Evolutionary conservation across 64 coral and sea anemone species (phyloP), one percentile per base, ranked within the genome.

Genomic region (Astreopora myriophthalma): DNA sequence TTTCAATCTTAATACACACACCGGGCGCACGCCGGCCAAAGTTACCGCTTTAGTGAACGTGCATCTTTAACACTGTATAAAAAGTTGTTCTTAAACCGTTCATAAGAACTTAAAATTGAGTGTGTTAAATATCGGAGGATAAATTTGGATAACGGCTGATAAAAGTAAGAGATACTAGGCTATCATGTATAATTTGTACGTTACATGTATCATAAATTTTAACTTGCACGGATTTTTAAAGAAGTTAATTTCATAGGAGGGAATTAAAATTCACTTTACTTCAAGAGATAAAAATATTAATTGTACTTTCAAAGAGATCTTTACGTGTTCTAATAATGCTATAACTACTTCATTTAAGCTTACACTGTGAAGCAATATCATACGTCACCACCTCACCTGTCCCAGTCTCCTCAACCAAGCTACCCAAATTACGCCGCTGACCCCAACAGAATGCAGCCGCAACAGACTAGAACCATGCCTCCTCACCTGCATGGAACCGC

Each of bases 391-490:
- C 75, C 86, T 64, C 79, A 83, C 78, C 73, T 57, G 79, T 34
- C 75, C 92, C 92, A 93, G 92, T 93, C 85, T 79, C 69, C 92
- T 69, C 74, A 88, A 48, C 48, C 75, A 10, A 62, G 84, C 77
- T 90, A 96, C 34, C 87, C 91, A 67, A 85, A 96, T 71, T 88
- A 92, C 63, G 73, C 91, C 80, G 91, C 87, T 90, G 95, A 96
- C 91, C 91, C 89, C 52, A 92, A 85, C 80, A 77, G 95, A 96
- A 89, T 87, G 88, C 95, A 73, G 85, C 87, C 87, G 74, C 73
- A 84, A 61, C 87, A 93, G 71, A 87, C 93, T 93, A 96, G 90
- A 96, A 68, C 89, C 76, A 91, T 83, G 64, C 55, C 30, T 83
- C 48, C 44, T 57, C 89, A 91, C 63, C 87, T 76, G 52, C 95